phyloP scores from a whole-genome alignment of 2,888 invertebrate genomes.

The Tribolium freemani region DNA sequence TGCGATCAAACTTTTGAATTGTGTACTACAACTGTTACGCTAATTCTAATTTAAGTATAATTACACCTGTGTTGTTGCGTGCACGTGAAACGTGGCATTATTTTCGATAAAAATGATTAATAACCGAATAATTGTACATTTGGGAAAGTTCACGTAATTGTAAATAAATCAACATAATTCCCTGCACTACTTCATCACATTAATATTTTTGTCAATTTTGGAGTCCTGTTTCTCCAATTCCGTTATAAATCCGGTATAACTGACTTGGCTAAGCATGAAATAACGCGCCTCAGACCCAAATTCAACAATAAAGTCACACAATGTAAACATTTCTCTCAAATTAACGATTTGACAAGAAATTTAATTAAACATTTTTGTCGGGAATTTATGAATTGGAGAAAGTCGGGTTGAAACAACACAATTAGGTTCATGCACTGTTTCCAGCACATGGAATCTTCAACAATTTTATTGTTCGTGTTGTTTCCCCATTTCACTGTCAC shows the following conservation, averaged over 20 bases:
- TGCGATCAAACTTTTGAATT: neutral
- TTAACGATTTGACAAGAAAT: neutral
- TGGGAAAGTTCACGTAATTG: slow-evolving; percentile 25
- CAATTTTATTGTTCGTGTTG: neutral
- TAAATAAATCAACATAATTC: slow-evolving; percentile 23
- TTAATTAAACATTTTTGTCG: neutral
- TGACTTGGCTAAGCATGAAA: neutral
- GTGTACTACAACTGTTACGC: neutral
- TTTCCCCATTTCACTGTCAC: neutral
- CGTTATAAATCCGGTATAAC: neutral
- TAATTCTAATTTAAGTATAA: neutral
- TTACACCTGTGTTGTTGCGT: neutral
- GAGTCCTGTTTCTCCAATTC: neutral
- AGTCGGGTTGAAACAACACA: slow-evolving; percentile 7
- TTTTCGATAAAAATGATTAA: slow-evolving; percentile 7
- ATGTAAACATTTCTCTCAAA: neutral
- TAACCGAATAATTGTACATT: slow-evolving; percentile 14
- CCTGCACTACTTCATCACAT: slow-evolving; percentile 10
- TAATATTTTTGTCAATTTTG: slow-evolving; percentile 1
- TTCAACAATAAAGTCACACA: neutral
- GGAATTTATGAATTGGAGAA: slow-evolving; percentile 10
- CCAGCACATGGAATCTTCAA: neutral
- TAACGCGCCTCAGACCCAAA: neutral
- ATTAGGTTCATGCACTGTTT: neutral
- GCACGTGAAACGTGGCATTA: slow-evolving; percentile 6